A percentile compares a stretch with the other conserved stretches of the same genome.
Evolutionary conservation across 2,797 vertebrate species (phyloP).

Genomic region (Triplophysa bombifrons): DNA sequence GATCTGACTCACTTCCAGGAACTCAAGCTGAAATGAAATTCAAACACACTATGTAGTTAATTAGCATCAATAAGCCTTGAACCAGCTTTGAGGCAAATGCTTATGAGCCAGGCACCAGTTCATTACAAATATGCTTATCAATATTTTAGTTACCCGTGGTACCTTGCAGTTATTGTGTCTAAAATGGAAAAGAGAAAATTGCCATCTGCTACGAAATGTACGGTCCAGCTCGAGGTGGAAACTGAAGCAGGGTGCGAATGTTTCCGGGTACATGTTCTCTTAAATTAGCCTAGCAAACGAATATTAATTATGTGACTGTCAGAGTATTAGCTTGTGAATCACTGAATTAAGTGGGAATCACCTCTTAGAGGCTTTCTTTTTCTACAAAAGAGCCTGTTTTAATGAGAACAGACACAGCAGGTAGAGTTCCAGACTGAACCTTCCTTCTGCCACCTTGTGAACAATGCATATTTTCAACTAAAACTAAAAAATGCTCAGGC

Average conservation of each 20-base stretch:
- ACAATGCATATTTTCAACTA: background rate
- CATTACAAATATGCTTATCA: conserved; percentile 35
- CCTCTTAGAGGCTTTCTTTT: conserved; percentile 61
- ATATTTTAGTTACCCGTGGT: conserved; percentile 69
- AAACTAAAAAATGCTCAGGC: background rate
- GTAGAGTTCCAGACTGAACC: conserved; percentile 53
- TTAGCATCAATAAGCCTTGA: conserved; percentile 17
- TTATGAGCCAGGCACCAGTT: conserved; percentile 21
- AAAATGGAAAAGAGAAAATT: conserved; percentile 20
- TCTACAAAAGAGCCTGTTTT: conserved; percentile 71
- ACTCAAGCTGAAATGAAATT: conserved; percentile 52
- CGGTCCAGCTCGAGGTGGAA: conserved; percentile 11
- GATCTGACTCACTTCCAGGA: conserved; percentile 59
- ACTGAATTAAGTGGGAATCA: conserved; percentile 61
- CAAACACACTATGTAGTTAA: conserved; percentile 31
- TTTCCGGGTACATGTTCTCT: conserved; percentile 52
- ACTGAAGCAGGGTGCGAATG: background rate
- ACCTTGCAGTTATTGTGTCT: conserved; percentile 26
- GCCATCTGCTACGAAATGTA: background rate
- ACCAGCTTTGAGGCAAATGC: conserved; percentile 17
- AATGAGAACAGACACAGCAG: conserved; percentile 78
- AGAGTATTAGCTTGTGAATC: conserved; percentile 61
- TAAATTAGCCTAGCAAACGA: conserved; percentile 74
- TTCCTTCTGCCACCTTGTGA: conserved; percentile 29
- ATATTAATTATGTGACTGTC: conserved; percentile 71